These are phyloP conservation scores for Clostera curtula DNA, from an alignment of 2,888 invertebrate species.

Conservation along the genomic window DNA sequence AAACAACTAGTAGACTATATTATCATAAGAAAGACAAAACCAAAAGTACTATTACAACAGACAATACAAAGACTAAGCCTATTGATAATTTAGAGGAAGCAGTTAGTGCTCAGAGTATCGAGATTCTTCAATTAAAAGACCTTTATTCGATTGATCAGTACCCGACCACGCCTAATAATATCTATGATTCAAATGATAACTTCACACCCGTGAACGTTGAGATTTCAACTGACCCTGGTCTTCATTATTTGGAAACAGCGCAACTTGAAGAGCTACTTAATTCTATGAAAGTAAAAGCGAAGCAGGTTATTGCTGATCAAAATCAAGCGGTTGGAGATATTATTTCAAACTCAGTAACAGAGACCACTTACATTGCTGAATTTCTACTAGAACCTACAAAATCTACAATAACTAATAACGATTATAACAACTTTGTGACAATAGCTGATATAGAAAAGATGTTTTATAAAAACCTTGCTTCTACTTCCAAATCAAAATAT, in stretches of 20 bases:
- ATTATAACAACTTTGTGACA: slow-evolving; percentile 16
- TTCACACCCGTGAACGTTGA: too few species aligned
- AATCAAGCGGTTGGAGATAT: slow-evolving; percentile 28
- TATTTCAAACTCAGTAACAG: slow-evolving; percentile 33
- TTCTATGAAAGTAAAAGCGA: slow-evolving; percentile 38
- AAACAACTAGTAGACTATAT: too few species aligned
- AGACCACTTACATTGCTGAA: slow-evolving; percentile 29
- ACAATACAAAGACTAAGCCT: not conserved
- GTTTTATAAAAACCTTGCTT: slow-evolving; percentile 11
- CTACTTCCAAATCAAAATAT: slow-evolving; percentile 2
- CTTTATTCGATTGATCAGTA: slow-evolving; percentile 3
- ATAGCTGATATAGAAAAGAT: slow-evolving; percentile 8
- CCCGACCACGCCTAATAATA: not conserved
- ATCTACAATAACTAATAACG: slow-evolving; percentile 7
- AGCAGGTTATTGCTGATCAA: slow-evolving; percentile 29
- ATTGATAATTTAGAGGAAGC: slow-evolving; percentile 1
- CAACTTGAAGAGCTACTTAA: slow-evolving; percentile 42
- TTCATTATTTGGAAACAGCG: too few species aligned
- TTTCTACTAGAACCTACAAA: slow-evolving; percentile 20
- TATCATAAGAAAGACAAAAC: too few species aligned
- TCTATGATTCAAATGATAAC: not conserved
- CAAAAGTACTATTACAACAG: not conserved
- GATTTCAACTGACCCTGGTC: too few species aligned
- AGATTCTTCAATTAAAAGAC: slow-evolving; percentile 9
- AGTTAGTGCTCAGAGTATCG: slow-evolving; percentile 4